Evolutionary conservation across 2,888 invertebrate species (phyloP), one percentile per base, ranked within the genome.

Genomic region (Autographa pulchrina): DNA sequence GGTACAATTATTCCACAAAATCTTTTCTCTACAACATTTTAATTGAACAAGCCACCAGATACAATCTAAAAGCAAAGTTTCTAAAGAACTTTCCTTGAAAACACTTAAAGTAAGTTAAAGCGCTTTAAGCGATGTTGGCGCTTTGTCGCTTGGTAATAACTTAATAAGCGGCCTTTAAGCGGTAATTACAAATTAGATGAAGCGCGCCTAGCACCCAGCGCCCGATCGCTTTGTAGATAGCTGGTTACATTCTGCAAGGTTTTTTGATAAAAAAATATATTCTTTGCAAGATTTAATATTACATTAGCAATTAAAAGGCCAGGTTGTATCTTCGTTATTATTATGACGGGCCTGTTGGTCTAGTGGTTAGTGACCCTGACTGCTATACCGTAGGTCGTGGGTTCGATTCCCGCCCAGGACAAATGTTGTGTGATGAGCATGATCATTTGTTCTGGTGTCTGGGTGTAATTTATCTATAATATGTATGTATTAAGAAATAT

Each of bases 121-220:
- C 66, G 31, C 25, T 35, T 20, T 38, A 65, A 59, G 58, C 66
- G 31, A 54, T 72, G 82, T 84, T 64, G 60, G 80, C 75, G 77
- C 78, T 70, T 74, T 81, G 79, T 83, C 79, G 80, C 77, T 61
- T 62, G 58, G 80, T 86, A 88, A 90, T 91, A 90, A 89, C 87
- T 88, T 91, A 90, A 90, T 91, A 89, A 87, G 78, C 72, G 75
- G 64, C 86, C 81, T 82, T 81, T 81, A 69, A 70, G 65, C 78
- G 84, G 88, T 90, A 91, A 91, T 91, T 91, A 91, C 91, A 91
- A 91, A 91, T 91, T 91, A 91, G 88, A 90, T 70, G 84, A 81
- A 86, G 85, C 85, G 80, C 70, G 77, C 74, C 74, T 74, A 75
- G 77, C 80, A 72, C 74, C 77, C 69, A 74, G 69, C 74, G 64